Percentiles rank a stretch among this genome's conserved stretches.
phyloP scores from a whole-genome alignment of 2,113 vertebrate species.

The Perca flavescens region DNA sequence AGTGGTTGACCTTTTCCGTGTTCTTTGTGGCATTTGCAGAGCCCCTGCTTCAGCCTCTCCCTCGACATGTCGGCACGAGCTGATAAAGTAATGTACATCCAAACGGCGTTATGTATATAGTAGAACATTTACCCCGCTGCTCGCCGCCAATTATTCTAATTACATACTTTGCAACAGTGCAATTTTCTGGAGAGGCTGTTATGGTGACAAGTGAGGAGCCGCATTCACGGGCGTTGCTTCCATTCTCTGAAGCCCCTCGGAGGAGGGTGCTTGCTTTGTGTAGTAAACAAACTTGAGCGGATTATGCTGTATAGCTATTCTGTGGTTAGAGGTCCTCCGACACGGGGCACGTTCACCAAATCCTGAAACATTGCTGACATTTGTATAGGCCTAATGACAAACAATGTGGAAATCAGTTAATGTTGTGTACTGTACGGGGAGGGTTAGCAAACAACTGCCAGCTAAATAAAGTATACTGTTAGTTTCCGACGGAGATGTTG shows the following conservation, averaged over 20 bases:
- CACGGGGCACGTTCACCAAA: conserved; percentile 59
- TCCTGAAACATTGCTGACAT: conserved; percentile 67
- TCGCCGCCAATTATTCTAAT: conserved; percentile 72
- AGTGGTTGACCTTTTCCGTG: conserved; percentile 14
- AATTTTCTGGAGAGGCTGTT: conserved; percentile 68
- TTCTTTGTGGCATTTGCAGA: conserved; percentile 33
- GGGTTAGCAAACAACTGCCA: conserved; percentile 48
- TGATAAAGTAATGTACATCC: conserved; percentile 48
- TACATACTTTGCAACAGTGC: conserved; percentile 64
- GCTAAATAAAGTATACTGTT: conserved; percentile 20
- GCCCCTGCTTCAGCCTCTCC: not conserved
- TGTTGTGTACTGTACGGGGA: conserved; percentile 47
- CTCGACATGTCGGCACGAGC: not conserved
- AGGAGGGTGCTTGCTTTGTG: conserved; percentile 64
- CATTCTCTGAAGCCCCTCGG: conserved; percentile 54
- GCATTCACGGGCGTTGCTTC: conserved; percentile 33
- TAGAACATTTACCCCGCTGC: conserved; percentile 48
- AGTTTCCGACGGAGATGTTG: conserved; percentile 21
- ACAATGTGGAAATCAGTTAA: conserved; percentile 60
- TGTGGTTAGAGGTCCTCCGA: conserved; percentile 67
- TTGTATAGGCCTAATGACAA: conserved; percentile 66
- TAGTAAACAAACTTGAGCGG: conserved; percentile 72
- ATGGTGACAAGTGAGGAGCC: conserved; percentile 59
- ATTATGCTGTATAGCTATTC: conserved; percentile 68
- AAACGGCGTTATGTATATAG: conserved; percentile 34